Percentiles rank a stretch among this genome's conserved stretches.
Evolutionary conservation across 2,113 vertebrate species (phyloP).

Genomic region (Patagioenas fasciata): DNA sequence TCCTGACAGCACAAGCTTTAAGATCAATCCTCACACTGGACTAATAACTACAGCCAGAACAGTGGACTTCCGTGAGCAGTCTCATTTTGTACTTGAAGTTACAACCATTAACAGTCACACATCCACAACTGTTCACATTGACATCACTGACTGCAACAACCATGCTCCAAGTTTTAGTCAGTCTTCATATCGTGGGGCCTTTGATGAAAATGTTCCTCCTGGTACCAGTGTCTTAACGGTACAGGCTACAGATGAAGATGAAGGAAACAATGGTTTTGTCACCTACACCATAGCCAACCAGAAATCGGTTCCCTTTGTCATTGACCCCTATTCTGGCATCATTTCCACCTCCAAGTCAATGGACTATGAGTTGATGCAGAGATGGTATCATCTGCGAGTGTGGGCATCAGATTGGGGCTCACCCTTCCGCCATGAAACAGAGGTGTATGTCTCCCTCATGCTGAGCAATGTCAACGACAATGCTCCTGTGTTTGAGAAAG

Average conservation of each 20-base stretch:
- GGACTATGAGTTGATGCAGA: constrained; percentile 94
- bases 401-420: constrained; percentile 93
- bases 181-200: constrained; percentile 78
- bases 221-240: constrained; percentile 87
- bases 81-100: constrained; percentile 85
- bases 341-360: constrained; percentile 86
- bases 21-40: constrained; percentile 85
- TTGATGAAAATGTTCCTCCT: constrained; percentile 88
- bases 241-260: constrained; percentile 83
- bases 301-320: constrained; percentile 82
- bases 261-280: constrained; percentile 86
- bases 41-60: constrained; percentile 82
- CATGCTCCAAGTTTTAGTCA: constrained; percentile 84
- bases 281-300: constrained; percentile 85
- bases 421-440: constrained; percentile 87
- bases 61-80: constrained; percentile 82
- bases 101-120: constrained; percentile 73
- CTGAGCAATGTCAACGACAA: constrained; percentile 96
- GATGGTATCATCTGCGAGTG: constrained; percentile 86
- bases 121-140: constrained; percentile 78
- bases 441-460: constrained; percentile 85
- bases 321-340: constrained; percentile 87
- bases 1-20: constrained; percentile 79
- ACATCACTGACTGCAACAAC: constrained; percentile 89
- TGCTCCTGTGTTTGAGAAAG: constrained; percentile 87